Base-by-base conservation (phyloP, 23 tunicate species). In the Aplidium turbinatum region DNA sequence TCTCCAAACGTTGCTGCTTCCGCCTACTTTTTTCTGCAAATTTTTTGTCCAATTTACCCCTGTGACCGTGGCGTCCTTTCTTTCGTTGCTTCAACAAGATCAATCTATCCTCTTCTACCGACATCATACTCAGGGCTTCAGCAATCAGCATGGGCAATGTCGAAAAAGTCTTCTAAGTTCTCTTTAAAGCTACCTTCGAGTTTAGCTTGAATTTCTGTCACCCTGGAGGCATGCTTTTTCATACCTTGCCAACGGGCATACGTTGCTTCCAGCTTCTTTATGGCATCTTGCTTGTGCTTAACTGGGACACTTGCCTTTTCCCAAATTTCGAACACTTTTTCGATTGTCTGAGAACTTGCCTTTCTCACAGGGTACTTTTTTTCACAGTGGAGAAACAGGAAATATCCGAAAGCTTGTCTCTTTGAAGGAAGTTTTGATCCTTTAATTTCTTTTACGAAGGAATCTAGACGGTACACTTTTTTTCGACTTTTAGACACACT, bases 111-210 rank as follows among this genome's bases (percentile, higher is more conserved):
- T n/a, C n/a, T n/a, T n/a, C n/a, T n/a, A n/a, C n/a, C n/a, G n/a
- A n/a, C n/a, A 13, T 54, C 60, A 54, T 11, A 13, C 23, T 54
- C 23, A n/a, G 21, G 19, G 60, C n/a, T 18, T 54, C 60, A 18
- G 60, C 60, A n/a, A n/a, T n/a, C n/a, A n/a, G n/a, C n/a, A n/a
- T 54, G 60, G 21, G 60, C 23, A 54, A 54, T 54, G 4, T 54
- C 23, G 21, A 54, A 54, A 22, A 54, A n/a, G 60, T 54, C 60
- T 54, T 11, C 60, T n/a, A 54, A 11, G 24, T 11, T 5, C 21
- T 25, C 21, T 6, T 54, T 22, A 54, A 54, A 54, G 60, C n/a
- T n/a, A 11, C 21, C n/a, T 54, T 54, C 60, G 21, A 18, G 60
- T 6, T 18, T 54, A 18, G 19, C 23, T 25, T 54, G 60, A 18